Percentiles rank a stretch among this genome's conserved stretches.
Conservation (phyloP, 2,797 vertebrate species). For the Sebastes alutus region DNA sequence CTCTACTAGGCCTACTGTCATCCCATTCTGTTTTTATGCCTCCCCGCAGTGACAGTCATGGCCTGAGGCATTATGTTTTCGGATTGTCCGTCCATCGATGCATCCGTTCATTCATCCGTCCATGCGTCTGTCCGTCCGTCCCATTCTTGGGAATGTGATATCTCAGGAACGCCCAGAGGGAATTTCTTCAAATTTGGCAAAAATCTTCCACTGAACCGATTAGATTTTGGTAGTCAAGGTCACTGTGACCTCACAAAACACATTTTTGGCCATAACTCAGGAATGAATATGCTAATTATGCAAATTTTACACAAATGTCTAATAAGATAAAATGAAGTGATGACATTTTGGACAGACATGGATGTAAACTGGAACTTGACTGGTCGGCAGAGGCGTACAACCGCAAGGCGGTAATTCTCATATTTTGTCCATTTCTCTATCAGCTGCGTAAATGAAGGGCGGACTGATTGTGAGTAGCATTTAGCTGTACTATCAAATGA, state of each 20-base stretch:
- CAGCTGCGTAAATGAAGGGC: background rate
- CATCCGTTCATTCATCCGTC: no score
- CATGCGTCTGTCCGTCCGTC: background rate
- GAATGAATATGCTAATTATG: no score
- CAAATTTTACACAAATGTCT: no score
- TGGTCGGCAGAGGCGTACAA: background rate
- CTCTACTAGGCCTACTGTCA: background rate
- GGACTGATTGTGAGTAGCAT: background rate
- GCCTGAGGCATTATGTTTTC: no score
- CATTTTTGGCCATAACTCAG: no score
- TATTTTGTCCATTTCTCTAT: background rate
- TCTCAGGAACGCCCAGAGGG: background rate
- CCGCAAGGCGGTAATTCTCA: background rate
- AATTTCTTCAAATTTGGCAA: background rate
- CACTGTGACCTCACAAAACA: no score
- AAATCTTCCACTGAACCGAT: background rate
- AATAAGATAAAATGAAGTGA: background rate
- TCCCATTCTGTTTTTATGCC: background rate
- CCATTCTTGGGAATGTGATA: background rate
- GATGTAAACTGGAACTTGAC: no score
- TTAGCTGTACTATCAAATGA: conserved; percentile 5
- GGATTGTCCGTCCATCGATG: no score
- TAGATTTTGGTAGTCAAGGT: background rate
- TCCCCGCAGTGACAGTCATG: no score
- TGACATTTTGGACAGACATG: background rate